Base-by-base conservation (phyloP, 1,140 invertebrate species). In the Calliopsis andreniformis region DNA sequence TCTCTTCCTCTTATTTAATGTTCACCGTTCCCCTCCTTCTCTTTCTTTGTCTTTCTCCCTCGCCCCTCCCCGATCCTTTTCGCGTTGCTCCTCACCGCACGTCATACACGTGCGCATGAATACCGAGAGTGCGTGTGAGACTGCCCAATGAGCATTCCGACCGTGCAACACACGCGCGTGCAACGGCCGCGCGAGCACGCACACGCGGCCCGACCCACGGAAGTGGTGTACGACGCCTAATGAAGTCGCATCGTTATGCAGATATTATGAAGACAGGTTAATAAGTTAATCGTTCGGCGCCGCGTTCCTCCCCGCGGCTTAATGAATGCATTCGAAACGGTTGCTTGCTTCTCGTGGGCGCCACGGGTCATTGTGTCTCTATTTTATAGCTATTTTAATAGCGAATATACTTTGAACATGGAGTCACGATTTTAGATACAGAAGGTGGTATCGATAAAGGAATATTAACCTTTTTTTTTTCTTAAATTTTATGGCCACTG, bases 251-350 rank as follows among this genome's bases (percentile, higher is more conserved):
- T 83, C 83, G 78, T 86, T 85, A 85, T 67, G 76, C 69, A 76
- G 76, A 86, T 81, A 83, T 85, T 86, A 85, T 62, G 76, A 70
- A 67, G 85, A 85, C 78, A 82, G 76, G 77, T 83, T 86, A 86
- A 86, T 86, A 78, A 77, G 81, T 81, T 85, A 85, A 86, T 84
- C 75, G 71, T 64, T 53, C 32, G 42, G n/a, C 28, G 66, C 58
- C 64, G 55, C 45, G 61, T 55, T 66, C 68, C 20, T 58, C 51
- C 43, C 39, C 39, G 59, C 42, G 64, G 30, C 49, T 82, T 83
- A 83, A 83, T 73, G 76, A 82, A 82, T 64, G 49, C 49, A 55
- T 71, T 61, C 42, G 45, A 53, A 82, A 76, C 49, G 39, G 55
- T 35, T 23, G 42, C 20, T 12, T 4, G 30, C 55, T 47, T 45